Percentiles rank a stretch among this genome's conserved stretches.
These are phyloP conservation scores for Phoenoteleia sp. DNA, from an alignment of 2,888 invertebrate genomes.

Conservation along the genomic window DNA sequence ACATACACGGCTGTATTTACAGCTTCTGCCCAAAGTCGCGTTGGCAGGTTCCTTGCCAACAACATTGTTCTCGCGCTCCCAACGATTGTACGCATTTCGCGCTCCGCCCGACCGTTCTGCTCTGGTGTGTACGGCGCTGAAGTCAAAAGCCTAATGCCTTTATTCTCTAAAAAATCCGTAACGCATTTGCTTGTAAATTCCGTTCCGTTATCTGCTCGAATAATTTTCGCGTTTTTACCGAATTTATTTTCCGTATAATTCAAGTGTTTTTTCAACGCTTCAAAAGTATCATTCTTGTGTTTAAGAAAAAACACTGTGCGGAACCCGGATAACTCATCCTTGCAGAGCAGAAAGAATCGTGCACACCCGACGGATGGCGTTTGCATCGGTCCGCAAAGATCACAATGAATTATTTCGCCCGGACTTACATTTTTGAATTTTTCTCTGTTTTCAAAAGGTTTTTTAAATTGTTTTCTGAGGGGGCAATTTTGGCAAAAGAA, in stretches of 20 bases:
- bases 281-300: conserved; percentile 30
- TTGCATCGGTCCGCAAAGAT: conserved; percentile 51
- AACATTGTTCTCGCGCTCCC: conserved; percentile 72
- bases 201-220: conserved; percentile 55
- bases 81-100: conserved; percentile 71
- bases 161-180: conserved; percentile 21
- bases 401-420: conserved; percentile 4
- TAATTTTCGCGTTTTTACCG: conserved; percentile 37
- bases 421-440: background rate
- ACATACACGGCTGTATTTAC: conserved; percentile 54
- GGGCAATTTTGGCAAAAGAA: too few species aligned
- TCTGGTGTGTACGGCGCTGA: conserved; percentile 71
- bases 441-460: background rate
- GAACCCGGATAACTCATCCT: conserved; percentile 45
- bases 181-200: conserved; percentile 35
- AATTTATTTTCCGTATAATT: conserved; percentile 44
- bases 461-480: too few species aligned
- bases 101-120: conserved; percentile 71
- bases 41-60: conserved; percentile 52
- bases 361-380: conserved; percentile 48
- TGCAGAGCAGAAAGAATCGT: conserved; percentile 52
- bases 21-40: too few species aligned
- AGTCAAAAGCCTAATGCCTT: conserved; percentile 58
- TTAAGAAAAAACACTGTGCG: conserved; percentile 1
- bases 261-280: background rate